phyloP scores from a whole-genome alignment of 2,888 invertebrate genomes.

The Lymantria monacha region DNA sequence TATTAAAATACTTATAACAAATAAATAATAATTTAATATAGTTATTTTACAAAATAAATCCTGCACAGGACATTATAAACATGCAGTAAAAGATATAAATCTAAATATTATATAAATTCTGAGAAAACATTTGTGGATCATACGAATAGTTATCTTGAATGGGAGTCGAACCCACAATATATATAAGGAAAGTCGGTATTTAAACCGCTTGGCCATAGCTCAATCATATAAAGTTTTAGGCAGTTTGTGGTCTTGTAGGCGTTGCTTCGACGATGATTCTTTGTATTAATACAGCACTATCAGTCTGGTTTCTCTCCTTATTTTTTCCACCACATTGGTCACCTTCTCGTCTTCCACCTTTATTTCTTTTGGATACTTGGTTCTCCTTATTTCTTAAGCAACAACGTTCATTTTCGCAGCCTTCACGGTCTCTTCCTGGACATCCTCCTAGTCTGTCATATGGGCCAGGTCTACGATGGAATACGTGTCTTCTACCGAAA shows the following conservation, averaged over 20 bases:
- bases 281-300: constrained; percentile 30
- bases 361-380: background rate
- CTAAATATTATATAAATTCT: background rate
- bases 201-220: no score
- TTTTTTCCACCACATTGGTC: constrained; percentile 5
- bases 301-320: constrained; percentile 25
- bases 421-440: constrained; percentile 3
- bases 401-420: constrained; percentile 6
- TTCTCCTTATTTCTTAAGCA: constrained; percentile 5
- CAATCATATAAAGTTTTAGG: constrained; percentile 15
- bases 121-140: background rate
- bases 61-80: background rate
- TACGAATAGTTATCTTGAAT: background rate
- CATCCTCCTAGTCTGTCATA: constrained; percentile 1
- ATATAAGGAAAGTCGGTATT: no score
- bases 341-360: constrained; percentile 10
- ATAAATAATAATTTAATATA: no score
- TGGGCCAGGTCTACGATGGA: background rate
- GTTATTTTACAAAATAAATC: no score
- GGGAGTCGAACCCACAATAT: background rate
- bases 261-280: constrained; percentile 33
- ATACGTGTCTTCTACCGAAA: background rate
- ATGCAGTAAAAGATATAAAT: no score
- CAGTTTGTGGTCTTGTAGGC: constrained; percentile 26
- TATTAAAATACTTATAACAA: no score